Percentiles rank a stretch among this genome's conserved stretches.
Evolutionary conservation across 2,888 invertebrate genomes (phyloP).

Genomic region (Dynastes tityus): DNA sequence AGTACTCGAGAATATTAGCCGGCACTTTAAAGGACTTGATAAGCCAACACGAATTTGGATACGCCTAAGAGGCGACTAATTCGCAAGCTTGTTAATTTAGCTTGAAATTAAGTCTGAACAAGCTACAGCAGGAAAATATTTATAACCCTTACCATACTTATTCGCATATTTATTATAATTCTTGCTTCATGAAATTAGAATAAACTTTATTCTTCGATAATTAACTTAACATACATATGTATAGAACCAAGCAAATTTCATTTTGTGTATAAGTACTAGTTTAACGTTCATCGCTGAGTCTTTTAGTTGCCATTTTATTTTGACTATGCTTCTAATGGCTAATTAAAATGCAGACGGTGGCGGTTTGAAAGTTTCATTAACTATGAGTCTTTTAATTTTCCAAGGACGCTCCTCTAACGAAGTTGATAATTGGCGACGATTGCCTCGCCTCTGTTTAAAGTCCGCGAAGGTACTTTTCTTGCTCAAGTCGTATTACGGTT

Average conservation of each 20-base stretch:
- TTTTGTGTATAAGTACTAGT: not conserved
- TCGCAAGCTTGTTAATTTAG: no score
- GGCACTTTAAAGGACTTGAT: no score
- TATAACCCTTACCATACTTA: no score
- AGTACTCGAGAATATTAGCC: no score
- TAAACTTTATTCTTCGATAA: no score
- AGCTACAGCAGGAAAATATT: no score
- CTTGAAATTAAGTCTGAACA: no score
- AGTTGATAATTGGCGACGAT: constrained; percentile 37
- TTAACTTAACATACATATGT: no score
- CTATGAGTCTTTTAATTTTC: constrained; percentile 27
- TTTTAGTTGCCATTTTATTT: constrained; percentile 10
- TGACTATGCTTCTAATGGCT: constrained; percentile 3
- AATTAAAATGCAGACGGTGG: constrained; percentile 29
- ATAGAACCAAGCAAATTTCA: not conserved
- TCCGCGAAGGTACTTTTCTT: not conserved
- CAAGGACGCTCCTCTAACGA: constrained; percentile 19
- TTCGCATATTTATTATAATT: no score
- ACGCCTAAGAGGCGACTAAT: no score
- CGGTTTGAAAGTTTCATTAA: constrained; percentile 30
- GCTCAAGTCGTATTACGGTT: not conserved
- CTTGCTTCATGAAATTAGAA: no score
- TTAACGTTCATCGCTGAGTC: not conserved
- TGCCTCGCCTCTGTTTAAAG: constrained; percentile 3
- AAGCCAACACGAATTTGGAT: no score